A percentile compares a stretch with the other conserved stretches of the same genome.
These are phyloP conservation scores for Podabrus alpinus DNA, from an alignment of 2,888 invertebrate genomes.

Conservation along the genomic window DNA sequence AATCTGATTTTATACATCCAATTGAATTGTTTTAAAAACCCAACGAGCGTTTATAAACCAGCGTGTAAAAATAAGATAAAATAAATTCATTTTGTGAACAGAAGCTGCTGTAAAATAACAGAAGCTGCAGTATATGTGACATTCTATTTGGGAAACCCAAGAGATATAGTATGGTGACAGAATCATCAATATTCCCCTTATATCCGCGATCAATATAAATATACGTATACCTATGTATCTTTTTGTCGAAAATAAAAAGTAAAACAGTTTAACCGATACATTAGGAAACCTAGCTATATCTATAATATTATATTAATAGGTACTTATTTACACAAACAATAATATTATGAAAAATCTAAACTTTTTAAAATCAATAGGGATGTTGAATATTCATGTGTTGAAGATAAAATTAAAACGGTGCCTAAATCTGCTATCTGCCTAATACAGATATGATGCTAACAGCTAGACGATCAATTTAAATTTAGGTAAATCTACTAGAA, in stretches of 20 bases:
- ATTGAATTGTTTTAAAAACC: not conserved
- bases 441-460: not conserved
- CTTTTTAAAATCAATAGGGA: not conserved
- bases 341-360: not conserved
- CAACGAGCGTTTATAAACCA: not conserved
- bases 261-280: not conserved
- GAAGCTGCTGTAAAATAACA: conserved; percentile 19
- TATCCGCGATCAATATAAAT: conserved; percentile 4
- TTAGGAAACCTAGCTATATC: not conserved
- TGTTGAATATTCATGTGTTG: not conserved
- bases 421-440: not conserved
- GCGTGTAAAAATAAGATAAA: not conserved
- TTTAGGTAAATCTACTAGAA: not conserved
- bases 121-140: conserved; percentile 18
- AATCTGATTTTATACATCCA: not conserved
- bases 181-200: conserved; percentile 9
- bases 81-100: conserved; percentile 10
- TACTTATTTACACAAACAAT: not conserved
- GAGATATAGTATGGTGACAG: conserved; percentile 13
- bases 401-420: not conserved
- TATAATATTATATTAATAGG: too few relatives aligned
- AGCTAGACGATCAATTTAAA: not conserved
- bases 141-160: conserved; percentile 18
- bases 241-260: not conserved
- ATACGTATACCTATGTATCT: not conserved